Base-by-base conservation (phyloP, 2,797 vertebrate species). In the Scarus forsteni region DNA sequence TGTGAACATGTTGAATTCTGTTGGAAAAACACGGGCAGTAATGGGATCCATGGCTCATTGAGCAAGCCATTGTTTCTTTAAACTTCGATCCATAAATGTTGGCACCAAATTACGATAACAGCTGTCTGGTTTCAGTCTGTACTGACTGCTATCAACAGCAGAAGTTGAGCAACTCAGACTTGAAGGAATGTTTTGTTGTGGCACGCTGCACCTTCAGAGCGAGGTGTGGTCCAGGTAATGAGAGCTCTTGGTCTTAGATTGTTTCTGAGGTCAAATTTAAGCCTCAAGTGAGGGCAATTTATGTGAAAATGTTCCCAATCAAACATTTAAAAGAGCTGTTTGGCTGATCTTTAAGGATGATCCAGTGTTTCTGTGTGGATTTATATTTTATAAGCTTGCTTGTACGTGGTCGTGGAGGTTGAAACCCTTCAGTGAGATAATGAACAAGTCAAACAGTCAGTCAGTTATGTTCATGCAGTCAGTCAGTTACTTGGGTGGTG, bases 111-210 rank as follows among this genome's bases (percentile, higher is more conserved):
- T 1, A 44, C 14, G 43, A 44, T 15, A 8, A 12, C 8, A 36
- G 39, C 7, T 3, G 42, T 59, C 0, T 43, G n/a, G 18, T 19
- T 58, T 64, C 12, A 34, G 16, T 50, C 57, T 44, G 51, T 7
- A 3, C 34, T 11, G 7, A 59, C 72, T 42, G 50, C 64, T 76
- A 62, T 80, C 61, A 18, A 52, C 40, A 0, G 53, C 57, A 53
- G 60, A 52, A 56, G 60, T 75, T 80, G 67, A 63, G 82, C 73
- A 88, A 84, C 67, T 75, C 10, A 35, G 11, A 53, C 55, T 40
- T 49, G 18, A 39, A 77, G 71, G 73, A 74, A 66, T 73, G 80
- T 71, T 77, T 83, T 79, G 76, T 83, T 67, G 58, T 60, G 67
- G 44, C 45, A 53, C 19, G 18, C 70, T 19, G 40, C 46, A 0